Evolutionary conservation across 2,113 vertebrate genomes (phyloP).

Genomic region (Heterotilapia buettikoferi): DNA sequence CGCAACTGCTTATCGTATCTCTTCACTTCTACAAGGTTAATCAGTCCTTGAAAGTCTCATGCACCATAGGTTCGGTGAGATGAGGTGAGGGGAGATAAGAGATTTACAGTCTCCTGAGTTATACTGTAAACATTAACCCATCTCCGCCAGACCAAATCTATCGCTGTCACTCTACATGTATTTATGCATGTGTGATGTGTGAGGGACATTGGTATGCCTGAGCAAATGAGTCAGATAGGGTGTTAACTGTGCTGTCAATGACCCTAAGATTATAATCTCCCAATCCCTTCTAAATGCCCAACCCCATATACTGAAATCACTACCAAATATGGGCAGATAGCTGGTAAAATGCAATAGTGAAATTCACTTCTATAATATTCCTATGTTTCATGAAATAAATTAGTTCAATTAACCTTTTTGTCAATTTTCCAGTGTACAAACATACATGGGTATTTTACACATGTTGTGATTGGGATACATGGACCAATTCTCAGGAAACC

Average conservation of each 20-base stretch:
- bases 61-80: neutral
- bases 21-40: neutral
- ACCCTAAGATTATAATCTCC: constrained; percentile 9
- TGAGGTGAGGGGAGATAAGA: constrained; percentile 1
- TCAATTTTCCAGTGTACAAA: neutral
- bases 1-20: neutral
- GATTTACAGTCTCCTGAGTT: constrained; percentile 3
- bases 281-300: neutral
- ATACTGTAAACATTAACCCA: constrained; percentile 16
- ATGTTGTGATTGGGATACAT: neutral
- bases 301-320: neutral
- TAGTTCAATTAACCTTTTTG: neutral
- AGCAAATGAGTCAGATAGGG: neutral
- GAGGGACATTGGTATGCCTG: neutral
- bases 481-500: neutral
- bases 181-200: neutral
- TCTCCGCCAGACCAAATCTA: neutral
- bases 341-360: neutral
- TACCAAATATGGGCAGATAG: neutral
- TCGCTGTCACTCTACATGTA: neutral
- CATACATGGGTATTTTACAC: neutral
- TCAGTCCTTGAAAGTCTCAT: neutral
- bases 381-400: neutral
- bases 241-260: constrained; percentile 38
- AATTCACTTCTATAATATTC: neutral